A percentile compares a stretch with the other conserved stretches of the same genome.
These are phyloP conservation scores for Palythoa caribaeorum DNA, from an alignment of 92 coral and sea anemone species.

Conservation along the genomic window DNA sequence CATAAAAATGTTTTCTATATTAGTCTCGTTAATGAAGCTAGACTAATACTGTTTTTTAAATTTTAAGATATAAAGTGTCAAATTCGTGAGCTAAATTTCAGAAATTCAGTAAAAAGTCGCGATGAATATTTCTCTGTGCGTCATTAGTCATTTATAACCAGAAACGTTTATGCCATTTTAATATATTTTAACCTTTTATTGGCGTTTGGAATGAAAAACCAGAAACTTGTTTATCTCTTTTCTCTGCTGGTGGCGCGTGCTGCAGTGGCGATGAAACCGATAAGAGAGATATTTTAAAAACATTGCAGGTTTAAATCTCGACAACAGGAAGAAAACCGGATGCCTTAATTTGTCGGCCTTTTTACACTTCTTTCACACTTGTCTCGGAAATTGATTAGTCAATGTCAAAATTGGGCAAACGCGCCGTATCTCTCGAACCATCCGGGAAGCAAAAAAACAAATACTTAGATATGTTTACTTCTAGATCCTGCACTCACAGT, in stretches of 20 bases:
- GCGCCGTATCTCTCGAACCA: neutral
- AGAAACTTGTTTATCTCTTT: neutral
- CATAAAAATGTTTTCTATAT: too few relatives aligned
- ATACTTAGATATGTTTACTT: neutral
- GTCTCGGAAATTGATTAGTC: neutral
- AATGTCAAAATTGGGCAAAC: neutral
- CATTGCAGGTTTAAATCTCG: neutral
- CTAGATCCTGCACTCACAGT: neutral
- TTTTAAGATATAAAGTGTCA: neutral
- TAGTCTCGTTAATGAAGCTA: too few relatives aligned
- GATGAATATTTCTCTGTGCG: neutral
- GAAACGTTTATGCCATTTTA: too few relatives aligned
- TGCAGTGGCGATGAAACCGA: neutral
- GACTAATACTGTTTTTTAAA: too few relatives aligned
- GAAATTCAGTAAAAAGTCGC: neutral
- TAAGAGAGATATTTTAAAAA: neutral
- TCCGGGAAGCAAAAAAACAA: constrained; percentile 3
- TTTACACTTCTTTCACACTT: constrained; percentile 15
- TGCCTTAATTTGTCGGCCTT: constrained; percentile 21
- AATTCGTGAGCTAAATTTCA: too few relatives aligned
- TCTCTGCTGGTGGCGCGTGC: constrained; percentile 42
- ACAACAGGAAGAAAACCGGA: constrained; percentile 33
- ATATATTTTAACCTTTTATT: too few relatives aligned
- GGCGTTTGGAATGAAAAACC: neutral
- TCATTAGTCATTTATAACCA: neutral